Evolutionary conservation across 2,888 invertebrate genomes (phyloP).

Genomic region (Eupithecia vulgata): DNA sequence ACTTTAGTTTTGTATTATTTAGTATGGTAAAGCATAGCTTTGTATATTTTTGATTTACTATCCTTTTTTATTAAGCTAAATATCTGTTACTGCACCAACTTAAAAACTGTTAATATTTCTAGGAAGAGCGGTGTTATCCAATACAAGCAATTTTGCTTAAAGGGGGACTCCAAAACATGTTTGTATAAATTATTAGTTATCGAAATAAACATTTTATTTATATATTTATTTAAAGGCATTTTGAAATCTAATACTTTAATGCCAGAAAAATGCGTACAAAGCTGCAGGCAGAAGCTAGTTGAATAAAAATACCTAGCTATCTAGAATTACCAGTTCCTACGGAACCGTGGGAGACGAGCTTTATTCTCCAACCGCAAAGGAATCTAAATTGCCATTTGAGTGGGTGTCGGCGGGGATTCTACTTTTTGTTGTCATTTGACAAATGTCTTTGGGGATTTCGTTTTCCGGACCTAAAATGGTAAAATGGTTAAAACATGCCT

Average conservation of each 20-base stretch:
- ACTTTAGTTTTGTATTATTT: no score
- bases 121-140: no score
- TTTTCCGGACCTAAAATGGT: constrained; percentile 7
- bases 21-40: no score
- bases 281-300: background rate
- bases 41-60: no score
- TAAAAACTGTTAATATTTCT: no score
- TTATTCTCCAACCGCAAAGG: constrained; percentile 12
- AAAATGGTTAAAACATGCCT: constrained; percentile 9
- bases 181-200: no score
- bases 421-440: constrained; percentile 19
- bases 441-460: constrained; percentile 15
- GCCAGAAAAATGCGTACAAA: background rate
- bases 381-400: constrained; percentile 18
- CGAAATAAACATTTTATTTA: no score
- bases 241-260: background rate
- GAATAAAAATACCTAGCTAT: background rate
- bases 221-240: no score
- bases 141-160: no score
- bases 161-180: no score
- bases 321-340: background rate
- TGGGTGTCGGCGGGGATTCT: constrained; percentile 18
- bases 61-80: no score
- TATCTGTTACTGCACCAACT: no score
- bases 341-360: constrained; percentile 2